phyloP scores from a whole-genome alignment of 2,888 invertebrate genomes.

The Coremacera marginata region DNA sequence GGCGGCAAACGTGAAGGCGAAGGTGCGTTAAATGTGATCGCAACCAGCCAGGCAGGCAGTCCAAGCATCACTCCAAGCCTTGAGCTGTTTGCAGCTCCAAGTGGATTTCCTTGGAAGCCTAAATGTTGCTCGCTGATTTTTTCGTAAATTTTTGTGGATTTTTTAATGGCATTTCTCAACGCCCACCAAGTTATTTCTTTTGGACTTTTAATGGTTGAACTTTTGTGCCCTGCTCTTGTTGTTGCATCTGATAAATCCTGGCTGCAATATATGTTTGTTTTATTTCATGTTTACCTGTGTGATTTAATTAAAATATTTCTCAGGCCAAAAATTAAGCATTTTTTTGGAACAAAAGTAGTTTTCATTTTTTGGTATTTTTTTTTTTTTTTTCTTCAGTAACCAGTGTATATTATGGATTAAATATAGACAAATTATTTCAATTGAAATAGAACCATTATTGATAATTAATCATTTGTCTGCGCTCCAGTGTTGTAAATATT shows the following conservation, averaged over 20 bases:
- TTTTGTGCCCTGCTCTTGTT: slow-evolving; percentile 21
- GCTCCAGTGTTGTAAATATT: too few species aligned
- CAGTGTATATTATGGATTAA: background rate
- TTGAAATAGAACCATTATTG: too few species aligned
- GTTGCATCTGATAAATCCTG: slow-evolving; percentile 30
- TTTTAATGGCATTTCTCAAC: slow-evolving; percentile 47
- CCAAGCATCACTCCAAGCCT: background rate
- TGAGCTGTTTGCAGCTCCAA: background rate
- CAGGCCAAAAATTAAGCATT: slow-evolving; percentile 41
- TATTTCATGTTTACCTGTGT: slow-evolving; percentile 46
- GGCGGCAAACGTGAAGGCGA: background rate
- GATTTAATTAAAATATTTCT: slow-evolving; percentile 56
- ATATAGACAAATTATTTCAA: too few species aligned
- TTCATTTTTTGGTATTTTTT: background rate
- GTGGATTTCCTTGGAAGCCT: slow-evolving; percentile 44
- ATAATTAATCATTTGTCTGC: background rate
- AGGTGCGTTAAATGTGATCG: slow-evolving; percentile 1
- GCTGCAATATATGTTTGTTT: slow-evolving; percentile 40
- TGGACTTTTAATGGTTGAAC: background rate
- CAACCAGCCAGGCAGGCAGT: background rate
- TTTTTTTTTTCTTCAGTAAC: background rate
- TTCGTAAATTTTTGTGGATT: slow-evolving; percentile 37
- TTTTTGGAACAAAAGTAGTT: slow-evolving; percentile 6
- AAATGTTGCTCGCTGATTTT: slow-evolving; percentile 5
- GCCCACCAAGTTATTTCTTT: slow-evolving; percentile 45